Conservation (phyloP, 2,797 vertebrate species). For the Nannoperca obscura region DNA sequence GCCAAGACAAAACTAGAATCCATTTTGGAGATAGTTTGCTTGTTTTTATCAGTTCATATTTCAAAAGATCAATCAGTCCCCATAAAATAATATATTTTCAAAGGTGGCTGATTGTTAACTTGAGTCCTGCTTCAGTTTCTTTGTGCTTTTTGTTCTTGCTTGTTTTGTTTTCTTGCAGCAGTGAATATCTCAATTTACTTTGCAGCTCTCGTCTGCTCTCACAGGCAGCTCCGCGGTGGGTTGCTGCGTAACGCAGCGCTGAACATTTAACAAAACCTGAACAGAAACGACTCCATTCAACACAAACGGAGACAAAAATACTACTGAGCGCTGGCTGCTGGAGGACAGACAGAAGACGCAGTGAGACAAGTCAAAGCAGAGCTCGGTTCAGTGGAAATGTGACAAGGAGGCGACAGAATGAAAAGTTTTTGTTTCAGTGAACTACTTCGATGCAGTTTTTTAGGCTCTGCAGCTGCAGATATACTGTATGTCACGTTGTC, state of each 20-base stretch:
- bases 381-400: conserved; percentile 35
- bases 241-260: background rate
- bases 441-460: conserved; percentile 8
- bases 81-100: background rate
- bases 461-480: conserved; percentile 17
- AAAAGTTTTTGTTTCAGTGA: conserved; percentile 46
- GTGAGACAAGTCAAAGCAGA: conserved; percentile 4
- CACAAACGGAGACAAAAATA: conserved; percentile 45
- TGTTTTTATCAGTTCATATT: conserved; percentile 8
- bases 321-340: conserved; percentile 22
- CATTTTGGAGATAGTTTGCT: background rate
- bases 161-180: background rate
- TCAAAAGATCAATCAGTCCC: conserved; percentile 6
- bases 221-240: background rate
- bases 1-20: conserved; percentile 24
- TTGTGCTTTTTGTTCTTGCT: background rate
- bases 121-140: conserved; percentile 26
- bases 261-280: conserved; percentile 46
- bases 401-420: conserved; percentile 18
- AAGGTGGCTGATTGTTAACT: conserved; percentile 8
- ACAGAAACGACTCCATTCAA: conserved; percentile 13
- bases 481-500: background rate
- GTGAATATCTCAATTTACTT: conserved; percentile 29
- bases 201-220: background rate
- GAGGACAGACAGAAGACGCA: conserved; percentile 18